Evolutionary conservation across 1,140 invertebrate species (phyloP), one percentile per base, ranked within the genome.

Genomic region (Luehdorfia chinensis): DNA sequence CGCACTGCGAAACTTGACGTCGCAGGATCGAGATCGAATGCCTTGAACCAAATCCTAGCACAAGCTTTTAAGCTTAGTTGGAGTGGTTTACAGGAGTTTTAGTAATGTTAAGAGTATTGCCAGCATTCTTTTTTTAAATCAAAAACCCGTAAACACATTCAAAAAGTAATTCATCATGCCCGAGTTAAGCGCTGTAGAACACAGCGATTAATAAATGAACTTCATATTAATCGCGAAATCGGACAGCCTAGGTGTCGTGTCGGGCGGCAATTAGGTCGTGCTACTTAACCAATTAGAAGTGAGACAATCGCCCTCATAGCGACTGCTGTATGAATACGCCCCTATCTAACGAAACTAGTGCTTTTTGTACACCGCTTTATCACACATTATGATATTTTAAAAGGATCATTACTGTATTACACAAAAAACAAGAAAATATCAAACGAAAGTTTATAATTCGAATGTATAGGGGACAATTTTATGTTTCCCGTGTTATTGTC

Each of bases 241-340:
- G 27, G 39, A 28, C 23, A 14, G 33, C 27, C 28, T 52, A 50
- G 51, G 58, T 83, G 57, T 73, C 81, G 78, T 85, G 81, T 72
- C 61, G 59, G 50, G 44, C 31, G 33, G 48, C 77, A 72, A 81
- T 85, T 85, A 85, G 75, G 49, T 62, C 55, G 69, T 46, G 51
- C 69, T 80, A 77, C 72, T 85, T 85, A 78, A 79, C 75, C 81
- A 84, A 84, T 84, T 84, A 84, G 67, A 74, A 58, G 48, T 72
- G 75, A 84, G 80, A 86, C 77, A 86, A 86, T 85, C 68, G 71
- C 79, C 81, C 79, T 54, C 73, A 86, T 84, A 31, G 55, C 44
- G 44, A 21, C 41, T 41, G 44, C 46, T 46, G 50, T 62, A 68
- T 76, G 74, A 84, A 85, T 80, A 81, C 69, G 79, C 81, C 81